Evolutionary conservation across 2,888 invertebrate genomes (phyloP).

Genomic region (Chorisops tibialis): DNA sequence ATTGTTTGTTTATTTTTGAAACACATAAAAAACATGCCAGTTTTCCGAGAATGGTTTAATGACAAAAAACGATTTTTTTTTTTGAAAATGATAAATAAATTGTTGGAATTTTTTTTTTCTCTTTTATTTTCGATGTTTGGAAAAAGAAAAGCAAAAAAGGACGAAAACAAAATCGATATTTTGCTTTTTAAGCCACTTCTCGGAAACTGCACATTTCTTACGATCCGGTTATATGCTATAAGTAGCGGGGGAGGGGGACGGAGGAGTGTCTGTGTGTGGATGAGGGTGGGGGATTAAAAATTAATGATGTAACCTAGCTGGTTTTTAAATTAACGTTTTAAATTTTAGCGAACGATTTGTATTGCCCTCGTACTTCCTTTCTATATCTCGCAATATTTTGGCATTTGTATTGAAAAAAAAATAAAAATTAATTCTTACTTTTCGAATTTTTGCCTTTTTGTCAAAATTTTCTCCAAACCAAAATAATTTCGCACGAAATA

Average conservation of each 20-base stretch:
- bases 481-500: no score
- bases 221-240: not conserved
- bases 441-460: no score
- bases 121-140: no score
- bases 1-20: not conserved
- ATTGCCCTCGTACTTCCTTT: not conserved
- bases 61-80: slow-evolving; percentile 17
- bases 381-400: not conserved
- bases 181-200: slow-evolving; percentile 32
- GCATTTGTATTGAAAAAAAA: not conserved
- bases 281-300: not conserved
- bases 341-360: not conserved
- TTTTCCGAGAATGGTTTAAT: slow-evolving; percentile 34
- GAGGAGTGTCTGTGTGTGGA: not conserved
- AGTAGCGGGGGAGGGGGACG: not conserved
- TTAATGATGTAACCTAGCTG: no score
- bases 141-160: no score
- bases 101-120: not conserved
- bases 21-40: slow-evolving; percentile 31
- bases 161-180: not conserved
- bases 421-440: no score
- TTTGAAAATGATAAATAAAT: not conserved
- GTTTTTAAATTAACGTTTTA: not conserved
- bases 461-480: no score
- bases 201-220: slow-evolving; percentile 35